Base-by-base conservation (phyloP, 2,113 vertebrate species). In the Sinocyclocheilus anshuiensis region DNA sequence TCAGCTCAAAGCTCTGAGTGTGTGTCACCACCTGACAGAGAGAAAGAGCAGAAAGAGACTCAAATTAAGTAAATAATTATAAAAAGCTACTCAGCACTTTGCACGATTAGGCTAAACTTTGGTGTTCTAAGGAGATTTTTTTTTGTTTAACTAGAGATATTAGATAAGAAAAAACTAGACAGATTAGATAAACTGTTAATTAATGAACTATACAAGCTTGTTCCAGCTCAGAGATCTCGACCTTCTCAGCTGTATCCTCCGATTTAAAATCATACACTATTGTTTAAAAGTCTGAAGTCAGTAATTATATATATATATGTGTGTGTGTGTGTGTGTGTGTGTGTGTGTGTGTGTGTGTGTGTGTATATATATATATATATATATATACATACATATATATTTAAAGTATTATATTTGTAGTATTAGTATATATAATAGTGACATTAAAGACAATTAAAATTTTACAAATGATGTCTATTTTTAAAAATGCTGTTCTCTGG, bases 1-100 rank as follows among this genome's bases (percentile, higher is more conserved):
- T 77, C 45, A 77, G 81, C 87, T 94, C 92, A 96, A 78, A 96
- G 75, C 91, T 96, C 95, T 3, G 6, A 89, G 90, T 94, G 94
- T 15, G 29, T 24, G 13, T 69, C 53, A 33, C 0, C 2, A 80
- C 92, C 95, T 95, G 89, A 57, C 3, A 80, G 24, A 61, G 39
- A 86, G 10, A 36, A 61, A 74, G 48, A 85, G 39, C n/a, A 88
- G 55, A 75, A 20, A 85, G n/a, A 77, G 26, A 16, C 13, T 8
- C 13, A 18, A 26, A 77, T 18, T 77, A 77, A 55, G 22, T 6
- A 45, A 48, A 26, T 13, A 4, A 26, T 48, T 48, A 75, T 12
- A 24, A 4, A 33, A 71, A 15, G 72, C 5, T 48, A 48, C 13
- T 48, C 5, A 39, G 4, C 22, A 74, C 11, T 74, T 74, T 74